These are phyloP conservation scores for Gasterosteus aculeatus DNA, from an alignment of 2,113 vertebrate genomes.

Conservation along the genomic window DNA sequence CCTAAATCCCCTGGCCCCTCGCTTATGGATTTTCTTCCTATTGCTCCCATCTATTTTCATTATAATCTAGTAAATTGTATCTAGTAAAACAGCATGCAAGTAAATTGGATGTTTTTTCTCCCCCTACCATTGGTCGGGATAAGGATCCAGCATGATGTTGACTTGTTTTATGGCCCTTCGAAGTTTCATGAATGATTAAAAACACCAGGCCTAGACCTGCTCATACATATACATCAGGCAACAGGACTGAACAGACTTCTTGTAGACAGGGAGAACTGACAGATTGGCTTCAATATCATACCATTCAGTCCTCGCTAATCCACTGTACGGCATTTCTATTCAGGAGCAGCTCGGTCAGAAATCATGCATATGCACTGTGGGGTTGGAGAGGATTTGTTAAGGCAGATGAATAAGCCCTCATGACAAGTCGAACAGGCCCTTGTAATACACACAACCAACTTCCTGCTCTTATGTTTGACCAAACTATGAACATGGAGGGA, in stretches of 20 bases:
- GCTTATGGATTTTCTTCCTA: constrained; percentile 29
- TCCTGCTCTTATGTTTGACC: constrained; percentile 26
- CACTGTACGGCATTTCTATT: constrained; percentile 69
- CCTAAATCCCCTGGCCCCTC: not conserved
- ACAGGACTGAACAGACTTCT: constrained; percentile 72
- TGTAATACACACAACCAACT: constrained; percentile 34
- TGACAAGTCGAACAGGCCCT: constrained; percentile 27
- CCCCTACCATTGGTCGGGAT: constrained; percentile 38
- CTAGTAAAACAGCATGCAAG: not conserved
- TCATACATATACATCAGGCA: constrained; percentile 85
- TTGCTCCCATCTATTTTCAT: constrained; percentile 29
- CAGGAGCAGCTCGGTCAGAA: constrained; percentile 54
- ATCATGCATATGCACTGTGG: constrained; percentile 59
- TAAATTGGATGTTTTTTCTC: constrained; percentile 48
- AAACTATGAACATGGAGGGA: constrained; percentile 50
- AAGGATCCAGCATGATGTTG: constrained; percentile 71
- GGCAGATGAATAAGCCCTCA: constrained; percentile 34
- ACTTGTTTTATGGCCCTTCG: constrained; percentile 73
- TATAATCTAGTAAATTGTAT: constrained; percentile 1
- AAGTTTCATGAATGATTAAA: constrained; percentile 84
- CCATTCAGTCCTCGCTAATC: constrained; percentile 73
- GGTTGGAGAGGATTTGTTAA: constrained; percentile 52
- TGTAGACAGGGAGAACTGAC: constrained; percentile 72
- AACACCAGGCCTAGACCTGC: constrained; percentile 72
- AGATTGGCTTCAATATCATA: constrained; percentile 74